These are phyloP conservation scores for Fopius arisanus DNA, from an alignment of 1,140 invertebrate species.

Conservation along the genomic window DNA sequence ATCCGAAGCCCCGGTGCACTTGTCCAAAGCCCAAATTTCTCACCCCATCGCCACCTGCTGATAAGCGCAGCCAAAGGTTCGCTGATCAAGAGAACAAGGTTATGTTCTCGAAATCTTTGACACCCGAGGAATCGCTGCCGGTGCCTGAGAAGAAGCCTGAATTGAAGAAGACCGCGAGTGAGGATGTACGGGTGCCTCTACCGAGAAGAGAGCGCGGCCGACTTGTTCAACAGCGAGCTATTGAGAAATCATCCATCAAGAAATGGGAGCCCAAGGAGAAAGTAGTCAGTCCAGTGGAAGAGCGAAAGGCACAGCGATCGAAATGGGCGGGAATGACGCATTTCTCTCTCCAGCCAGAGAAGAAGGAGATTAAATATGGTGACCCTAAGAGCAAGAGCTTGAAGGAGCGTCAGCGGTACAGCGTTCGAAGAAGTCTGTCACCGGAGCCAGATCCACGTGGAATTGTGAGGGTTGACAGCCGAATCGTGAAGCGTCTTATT, in stretches of 20 bases:
- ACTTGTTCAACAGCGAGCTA: slow-evolving; percentile 32
- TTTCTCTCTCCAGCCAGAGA: slow-evolving; percentile 56
- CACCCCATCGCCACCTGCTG: slow-evolving; percentile 39
- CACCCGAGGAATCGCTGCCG: slow-evolving; percentile 33
- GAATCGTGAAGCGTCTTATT: slow-evolving; percentile 52
- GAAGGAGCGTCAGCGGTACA: slow-evolving; percentile 59
- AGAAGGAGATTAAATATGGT: slow-evolving; percentile 46
- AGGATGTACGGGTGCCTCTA: slow-evolving; percentile 34
- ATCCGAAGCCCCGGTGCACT: slow-evolving; percentile 57
- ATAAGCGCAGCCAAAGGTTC: slow-evolving; percentile 31
- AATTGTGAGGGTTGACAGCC: slow-evolving; percentile 48
- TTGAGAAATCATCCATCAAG: slow-evolving; percentile 33
- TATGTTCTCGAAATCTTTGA: slow-evolving; percentile 43
- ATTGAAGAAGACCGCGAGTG: slow-evolving; percentile 52
- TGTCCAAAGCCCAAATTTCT: slow-evolving; percentile 52
- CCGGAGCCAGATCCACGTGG: slow-evolving; percentile 60
- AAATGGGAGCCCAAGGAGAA: slow-evolving; percentile 49
- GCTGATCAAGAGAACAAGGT: slow-evolving; percentile 45
- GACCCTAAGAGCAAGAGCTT: slow-evolving; percentile 56
- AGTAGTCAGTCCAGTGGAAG: slow-evolving; percentile 42
- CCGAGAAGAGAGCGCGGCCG: slow-evolving; percentile 31
- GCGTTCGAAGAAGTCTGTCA: slow-evolving; percentile 58
- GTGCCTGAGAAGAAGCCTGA: slow-evolving; percentile 40
- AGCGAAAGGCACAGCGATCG: slow-evolving; percentile 43
- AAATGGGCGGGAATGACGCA: slow-evolving; percentile 59